Base-by-base conservation (phyloP, 1,140 invertebrate species). In the Lordiphosa clarofinis region DNA sequence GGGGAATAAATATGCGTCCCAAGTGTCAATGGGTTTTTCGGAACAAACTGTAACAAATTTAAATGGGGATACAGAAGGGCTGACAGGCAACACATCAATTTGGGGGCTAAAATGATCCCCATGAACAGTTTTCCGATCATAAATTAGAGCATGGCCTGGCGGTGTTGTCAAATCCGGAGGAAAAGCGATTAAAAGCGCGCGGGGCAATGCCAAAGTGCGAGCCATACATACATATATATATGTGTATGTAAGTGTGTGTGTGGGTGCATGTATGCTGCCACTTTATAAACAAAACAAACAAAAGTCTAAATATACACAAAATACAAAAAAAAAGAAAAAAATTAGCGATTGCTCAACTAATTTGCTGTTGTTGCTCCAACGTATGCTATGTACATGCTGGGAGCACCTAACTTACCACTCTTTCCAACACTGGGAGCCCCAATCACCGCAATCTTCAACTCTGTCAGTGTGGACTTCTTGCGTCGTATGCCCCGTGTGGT, bases 371-470 rank as follows among this genome's bases (percentile, higher is more conserved):
- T 76, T 81, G 76, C 76, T 84, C 66, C 49, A 38, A 11, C 10
- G 48, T 6, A 50, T 56, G 62, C 65, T 47, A 53, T 50, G 55
- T n/a, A n/a, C n/a, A n/a, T n/a, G n/a, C n/a, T n/a, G n/a, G n/a
- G n/a, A n/a, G n/a, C n/a, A n/a, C n/a, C n/a, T n/a, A n/a, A n/a
- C n/a, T n/a, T n/a, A n/a, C n/a, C n/a, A 86, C 94, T 96, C 91
- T 97, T 97, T 39, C 96, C 96, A 53, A 96, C 96, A 54, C 94
- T 93, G 4, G 95, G 94, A 37, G 94, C 94, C 52, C 96, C 96
- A 60, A 97, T 90, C 50, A 97, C 94, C 12, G 94, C 95, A 43
- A 97, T 94, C 90, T 96, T 96, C 52, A 97, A 94, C 91, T 97
- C 96, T 56, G 94, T 94, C 15, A 97, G 90, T 49, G 95, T 94